Evolutionary conservation across 2,888 invertebrate genomes (phyloP).

Genomic region (Cylloceria caligata): DNA sequence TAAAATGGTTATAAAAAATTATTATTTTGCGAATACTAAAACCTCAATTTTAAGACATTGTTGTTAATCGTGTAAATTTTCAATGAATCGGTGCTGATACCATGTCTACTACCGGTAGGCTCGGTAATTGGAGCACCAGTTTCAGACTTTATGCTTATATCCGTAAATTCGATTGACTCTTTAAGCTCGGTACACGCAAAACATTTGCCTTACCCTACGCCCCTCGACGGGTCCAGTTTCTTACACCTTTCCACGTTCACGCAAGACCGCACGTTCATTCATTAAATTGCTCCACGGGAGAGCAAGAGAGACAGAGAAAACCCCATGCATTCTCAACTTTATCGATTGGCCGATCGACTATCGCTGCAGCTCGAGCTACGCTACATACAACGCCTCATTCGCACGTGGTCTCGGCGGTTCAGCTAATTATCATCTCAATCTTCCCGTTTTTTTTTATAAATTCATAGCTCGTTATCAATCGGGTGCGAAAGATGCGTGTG

Average conservation of each 20-base stretch:
- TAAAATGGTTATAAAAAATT: too few species aligned
- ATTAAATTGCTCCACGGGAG: constrained; percentile 34
- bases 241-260: constrained; percentile 74
- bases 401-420: constrained; percentile 5
- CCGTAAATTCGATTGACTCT: too few species aligned
- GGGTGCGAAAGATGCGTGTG: background rate
- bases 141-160: too few species aligned
- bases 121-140: too few species aligned
- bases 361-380: constrained; percentile 14
- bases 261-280: constrained; percentile 79
- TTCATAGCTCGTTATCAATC: constrained; percentile 39
- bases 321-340: constrained; percentile 77
- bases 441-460: constrained; percentile 11
- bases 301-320: background rate
- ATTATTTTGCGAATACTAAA: too few species aligned
- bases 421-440: constrained; percentile 44
- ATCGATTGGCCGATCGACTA: constrained; percentile 77
- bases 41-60: too few species aligned
- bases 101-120: too few species aligned
- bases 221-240: constrained; percentile 47
- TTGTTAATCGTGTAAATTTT: too few species aligned
- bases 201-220: constrained; percentile 44
- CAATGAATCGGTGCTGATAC: too few species aligned
- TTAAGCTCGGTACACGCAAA: background rate
- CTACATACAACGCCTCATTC: constrained; percentile 23